Base-by-base conservation (phyloP, 64 coral and sea anemone species). In the Acropora tenuis region DNA sequence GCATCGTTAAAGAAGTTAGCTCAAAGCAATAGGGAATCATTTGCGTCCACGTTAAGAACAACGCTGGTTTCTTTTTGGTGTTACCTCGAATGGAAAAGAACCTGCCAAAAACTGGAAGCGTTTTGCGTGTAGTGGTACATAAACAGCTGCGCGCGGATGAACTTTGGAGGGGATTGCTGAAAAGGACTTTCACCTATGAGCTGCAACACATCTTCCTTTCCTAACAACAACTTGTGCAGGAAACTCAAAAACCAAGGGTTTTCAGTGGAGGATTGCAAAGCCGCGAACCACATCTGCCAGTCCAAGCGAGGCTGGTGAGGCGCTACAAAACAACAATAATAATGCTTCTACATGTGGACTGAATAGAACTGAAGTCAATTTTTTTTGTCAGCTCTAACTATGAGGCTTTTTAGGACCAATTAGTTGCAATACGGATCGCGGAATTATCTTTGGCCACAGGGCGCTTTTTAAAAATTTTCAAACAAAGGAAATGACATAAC, bases 211-310 rank as follows among this genome's bases (percentile, higher is more conserved):
- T 96, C 91, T 41, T 73, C 45, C 75, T 91, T 80, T 80, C 97
- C 94, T 45, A 76, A 80, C 50, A 96, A 75, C 11, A 99, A 67
- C 50, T 99, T 99, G 65, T 96, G 78, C 79, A 96, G 73, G 5
- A 99, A 75, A 50, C 86, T 93, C 16, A 99, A 66, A 67, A 99
- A 99, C 97, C 97, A 99, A 1, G 92, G 94, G 79, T 94, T 99
- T 74, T 80, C 80, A 77, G 75, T 77, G 74, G 89, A 99, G 7
- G 73, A 80, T 47, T 93, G 94, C 16, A 99, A 55, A 1, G 94
- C 83, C 41, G 97, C 97, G 48, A 99, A 99, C 97, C 97, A 99
- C 94, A 99, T 96, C 63, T 98, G 97, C 97, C 97, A 98, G 73
- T 98, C 97, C 69, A 98, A 69, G 43, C 97, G 94, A 83, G 97